These are phyloP conservation scores for Axis porcinus DNA, from an alignment of 2,113 vertebrate genomes.

Conservation along the genomic window DNA sequence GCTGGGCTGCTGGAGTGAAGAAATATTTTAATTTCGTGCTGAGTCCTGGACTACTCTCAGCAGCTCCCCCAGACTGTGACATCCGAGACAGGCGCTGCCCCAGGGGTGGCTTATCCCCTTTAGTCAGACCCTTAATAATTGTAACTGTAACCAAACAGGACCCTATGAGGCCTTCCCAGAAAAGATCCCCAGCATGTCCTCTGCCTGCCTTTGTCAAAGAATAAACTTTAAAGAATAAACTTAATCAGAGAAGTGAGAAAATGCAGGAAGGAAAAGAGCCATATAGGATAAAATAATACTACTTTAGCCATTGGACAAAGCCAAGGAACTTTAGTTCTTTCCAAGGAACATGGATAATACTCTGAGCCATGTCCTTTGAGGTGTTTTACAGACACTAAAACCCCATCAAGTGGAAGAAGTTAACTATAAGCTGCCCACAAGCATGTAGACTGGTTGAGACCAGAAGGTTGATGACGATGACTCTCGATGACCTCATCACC, in stretches of 20 bases:
- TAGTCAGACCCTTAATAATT: too few species aligned
- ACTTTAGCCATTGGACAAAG: background rate
- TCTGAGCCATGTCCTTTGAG: background rate
- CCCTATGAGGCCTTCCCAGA: background rate
- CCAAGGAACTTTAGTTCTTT: background rate
- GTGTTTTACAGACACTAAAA: background rate
- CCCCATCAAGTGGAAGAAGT: background rate
- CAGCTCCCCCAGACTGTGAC: too few species aligned
- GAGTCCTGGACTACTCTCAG: too few species aligned
- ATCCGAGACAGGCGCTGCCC: rapidly evolving
- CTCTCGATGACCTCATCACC: background rate
- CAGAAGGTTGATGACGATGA: background rate
- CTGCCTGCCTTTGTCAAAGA: background rate
- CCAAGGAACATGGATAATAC: background rate
- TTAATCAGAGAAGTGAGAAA: background rate
- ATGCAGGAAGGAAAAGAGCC: background rate
- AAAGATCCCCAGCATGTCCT: background rate
- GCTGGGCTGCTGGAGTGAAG: background rate
- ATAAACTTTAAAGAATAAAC: background rate
- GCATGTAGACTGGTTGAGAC: background rate
- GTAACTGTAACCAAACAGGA: background rate
- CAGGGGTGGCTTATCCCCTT: background rate
- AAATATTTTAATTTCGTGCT: background rate
- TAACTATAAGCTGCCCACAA: background rate
- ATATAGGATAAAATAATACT: background rate